Conservation (phyloP, 2,797 vertebrate genomes). For the Sparidentex hasta region DNA sequence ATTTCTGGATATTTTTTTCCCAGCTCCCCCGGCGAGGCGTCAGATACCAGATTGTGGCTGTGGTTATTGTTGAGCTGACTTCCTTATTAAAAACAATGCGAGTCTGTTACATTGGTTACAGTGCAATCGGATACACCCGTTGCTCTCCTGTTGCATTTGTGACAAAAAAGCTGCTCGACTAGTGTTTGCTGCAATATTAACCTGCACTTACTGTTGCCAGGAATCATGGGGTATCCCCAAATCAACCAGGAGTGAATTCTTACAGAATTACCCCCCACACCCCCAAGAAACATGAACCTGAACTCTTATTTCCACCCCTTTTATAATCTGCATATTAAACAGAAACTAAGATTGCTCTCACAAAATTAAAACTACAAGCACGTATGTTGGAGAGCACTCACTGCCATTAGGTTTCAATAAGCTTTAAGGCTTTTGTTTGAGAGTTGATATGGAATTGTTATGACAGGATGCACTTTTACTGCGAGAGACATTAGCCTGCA, state of each 20-base stretch:
- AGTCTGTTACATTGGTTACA: not conserved
- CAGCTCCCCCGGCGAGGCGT: not conserved
- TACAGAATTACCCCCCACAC: not conserved
- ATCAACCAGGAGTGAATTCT: not conserved
- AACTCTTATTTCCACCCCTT: too few species aligned
- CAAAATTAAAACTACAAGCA: not conserved
- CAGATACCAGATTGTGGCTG: not conserved
- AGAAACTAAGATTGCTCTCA: not conserved
- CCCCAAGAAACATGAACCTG: too few species aligned
- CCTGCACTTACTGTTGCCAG: conserved; percentile 11
- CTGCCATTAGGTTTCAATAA: conserved; percentile 7
- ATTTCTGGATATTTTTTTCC: not conserved
- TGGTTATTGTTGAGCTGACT: not conserved
- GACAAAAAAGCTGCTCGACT: not conserved
- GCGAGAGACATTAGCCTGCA: conserved; percentile 18
- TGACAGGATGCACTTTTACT: conserved; percentile 28
- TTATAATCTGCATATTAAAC: not conserved
- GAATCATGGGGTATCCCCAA: not conserved
- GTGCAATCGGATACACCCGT: not conserved
- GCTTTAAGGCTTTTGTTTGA: conserved; percentile 12
- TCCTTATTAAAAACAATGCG: not conserved
- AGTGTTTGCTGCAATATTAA: conserved; percentile 1
- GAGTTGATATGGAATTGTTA: conserved; percentile 13
- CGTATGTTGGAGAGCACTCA: not conserved
- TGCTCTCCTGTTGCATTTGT: conserved; percentile 7